phyloP scores from a whole-genome alignment of 2,113 vertebrate genomes.

The Leiothrix lutea region DNA sequence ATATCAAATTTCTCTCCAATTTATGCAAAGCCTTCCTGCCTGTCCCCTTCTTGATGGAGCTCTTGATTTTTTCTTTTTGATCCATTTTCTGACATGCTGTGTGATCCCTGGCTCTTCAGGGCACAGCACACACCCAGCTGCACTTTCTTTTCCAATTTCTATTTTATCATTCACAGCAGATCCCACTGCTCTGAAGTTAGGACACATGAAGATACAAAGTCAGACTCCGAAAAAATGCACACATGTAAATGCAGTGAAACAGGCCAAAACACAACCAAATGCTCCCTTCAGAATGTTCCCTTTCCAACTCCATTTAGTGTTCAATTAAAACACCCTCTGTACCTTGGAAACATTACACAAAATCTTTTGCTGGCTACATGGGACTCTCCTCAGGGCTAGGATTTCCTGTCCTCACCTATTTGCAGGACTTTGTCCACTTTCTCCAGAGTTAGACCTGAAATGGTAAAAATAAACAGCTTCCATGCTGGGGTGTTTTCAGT shows the following conservation, averaged over 20 bases:
- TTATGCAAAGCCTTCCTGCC: neutral
- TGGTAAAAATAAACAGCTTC: neutral
- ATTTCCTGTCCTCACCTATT: neutral
- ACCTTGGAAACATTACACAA: neutral
- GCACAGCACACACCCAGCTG: neutral
- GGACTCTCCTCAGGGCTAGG: neutral
- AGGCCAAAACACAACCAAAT: neutral
- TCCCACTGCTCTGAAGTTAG: neutral
- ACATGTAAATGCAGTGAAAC: neutral
- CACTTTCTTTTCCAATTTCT: neutral
- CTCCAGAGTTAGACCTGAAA: neutral
- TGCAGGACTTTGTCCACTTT: neutral
- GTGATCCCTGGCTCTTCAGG: neutral
- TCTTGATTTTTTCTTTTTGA: neutral
- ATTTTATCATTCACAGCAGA: neutral
- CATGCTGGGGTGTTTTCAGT: neutral
- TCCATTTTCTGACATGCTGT: neutral
- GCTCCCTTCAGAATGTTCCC: neutral
- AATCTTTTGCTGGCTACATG: neutral
- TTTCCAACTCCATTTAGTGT: neutral
- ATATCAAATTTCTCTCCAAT: neutral
- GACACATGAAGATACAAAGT: neutral
- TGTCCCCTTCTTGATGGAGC: neutral
- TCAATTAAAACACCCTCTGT: neutral
- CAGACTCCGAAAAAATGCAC: neutral